Evolutionary conservation across 2,113 vertebrate genomes (phyloP).

Genomic region (Eonycteris spelaea): DNA sequence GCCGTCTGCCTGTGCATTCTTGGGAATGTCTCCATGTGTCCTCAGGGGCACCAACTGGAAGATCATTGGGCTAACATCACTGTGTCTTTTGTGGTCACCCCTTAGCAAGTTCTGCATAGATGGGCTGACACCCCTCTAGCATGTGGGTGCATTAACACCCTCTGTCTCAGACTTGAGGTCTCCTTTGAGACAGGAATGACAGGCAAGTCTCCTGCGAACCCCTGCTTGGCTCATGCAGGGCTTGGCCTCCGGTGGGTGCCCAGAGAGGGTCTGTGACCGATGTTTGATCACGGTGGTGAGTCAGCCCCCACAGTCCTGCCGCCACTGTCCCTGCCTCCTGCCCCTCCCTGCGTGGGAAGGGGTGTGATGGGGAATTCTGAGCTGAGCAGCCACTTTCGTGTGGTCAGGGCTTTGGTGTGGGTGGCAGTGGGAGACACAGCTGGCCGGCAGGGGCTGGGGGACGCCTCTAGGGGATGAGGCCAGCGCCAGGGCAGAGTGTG

Average conservation of each 20-base stretch:
- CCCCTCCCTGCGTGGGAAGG: slow-evolving; percentile 63
- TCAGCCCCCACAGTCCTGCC: neutral
- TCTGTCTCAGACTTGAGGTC: neutral
- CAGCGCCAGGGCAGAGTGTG: slow-evolving; percentile 50
- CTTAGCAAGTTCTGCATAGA: neutral
- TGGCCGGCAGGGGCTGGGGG: slow-evolving; percentile 55
- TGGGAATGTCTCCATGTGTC: neutral
- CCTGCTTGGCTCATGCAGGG: neutral
- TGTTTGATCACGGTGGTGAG: neutral
- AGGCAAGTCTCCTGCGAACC: neutral
- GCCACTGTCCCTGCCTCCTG: neutral
- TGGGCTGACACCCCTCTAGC: neutral
- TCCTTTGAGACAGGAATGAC: neutral
- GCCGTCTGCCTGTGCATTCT: neutral
- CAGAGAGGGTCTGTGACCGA: neutral
- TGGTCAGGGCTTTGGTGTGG: slow-evolving; percentile 66
- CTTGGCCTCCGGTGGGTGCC: fast-evolving
- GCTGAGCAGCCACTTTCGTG: slow-evolving; percentile 46
- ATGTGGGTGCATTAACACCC: neutral
- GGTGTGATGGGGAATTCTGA: slow-evolving; percentile 65
- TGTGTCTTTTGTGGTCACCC: neutral
- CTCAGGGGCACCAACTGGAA: neutral
- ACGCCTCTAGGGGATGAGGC: neutral
- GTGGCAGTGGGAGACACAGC: slow-evolving; percentile 65
- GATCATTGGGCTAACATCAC: neutral